Conservation (phyloP, 2,797 vertebrate species). For the Erpetoichthys calabaricus region DNA sequence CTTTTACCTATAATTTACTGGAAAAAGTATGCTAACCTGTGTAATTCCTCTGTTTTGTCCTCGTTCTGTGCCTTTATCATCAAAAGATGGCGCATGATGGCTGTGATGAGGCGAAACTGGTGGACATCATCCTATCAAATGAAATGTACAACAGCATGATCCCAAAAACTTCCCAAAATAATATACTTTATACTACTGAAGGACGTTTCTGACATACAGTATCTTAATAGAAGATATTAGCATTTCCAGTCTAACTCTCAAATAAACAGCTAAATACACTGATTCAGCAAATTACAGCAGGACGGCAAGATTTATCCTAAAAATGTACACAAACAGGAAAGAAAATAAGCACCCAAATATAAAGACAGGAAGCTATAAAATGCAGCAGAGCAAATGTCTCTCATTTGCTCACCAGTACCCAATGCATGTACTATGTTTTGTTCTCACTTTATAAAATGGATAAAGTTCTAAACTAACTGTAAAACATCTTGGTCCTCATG, state of each 20-base stretch:
- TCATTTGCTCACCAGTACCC: not conserved
- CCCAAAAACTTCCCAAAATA: not conserved
- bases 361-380: not conserved
- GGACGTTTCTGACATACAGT: no score
- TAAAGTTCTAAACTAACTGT: no score
- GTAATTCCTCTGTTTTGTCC: slow-evolving; percentile 89
- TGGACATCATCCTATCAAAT: slow-evolving; percentile 70
- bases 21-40: slow-evolving; percentile 63
- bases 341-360: not conserved
- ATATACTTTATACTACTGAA: no score
- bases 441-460: no score
- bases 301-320: no score
- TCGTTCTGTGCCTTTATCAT: slow-evolving; percentile 75
- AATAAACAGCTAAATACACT: no score
- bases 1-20: not conserved
- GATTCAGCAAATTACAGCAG: no score
- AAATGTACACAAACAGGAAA: no score
- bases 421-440: no score
- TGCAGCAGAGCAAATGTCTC: not conserved
- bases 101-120: slow-evolving; percentile 75
- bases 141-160: slow-evolving; percentile 12
- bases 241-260: no score
- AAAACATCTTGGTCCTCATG: no score
- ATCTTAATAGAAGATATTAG: no score
- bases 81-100: slow-evolving; percentile 82